Base-by-base conservation (phyloP, 1,140 invertebrate genomes). In the Sinella curviseta region DNA sequence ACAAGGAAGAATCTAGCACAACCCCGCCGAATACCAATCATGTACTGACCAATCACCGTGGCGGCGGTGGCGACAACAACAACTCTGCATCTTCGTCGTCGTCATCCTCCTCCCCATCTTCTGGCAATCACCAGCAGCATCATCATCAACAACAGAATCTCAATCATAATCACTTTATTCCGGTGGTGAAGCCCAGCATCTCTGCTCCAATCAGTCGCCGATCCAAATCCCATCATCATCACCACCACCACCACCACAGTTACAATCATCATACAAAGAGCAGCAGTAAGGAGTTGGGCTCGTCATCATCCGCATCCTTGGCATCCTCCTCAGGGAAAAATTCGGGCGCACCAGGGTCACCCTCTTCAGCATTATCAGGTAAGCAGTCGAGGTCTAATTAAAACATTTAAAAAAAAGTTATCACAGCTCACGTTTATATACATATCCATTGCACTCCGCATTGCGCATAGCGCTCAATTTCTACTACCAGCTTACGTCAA, bases 131-230 rank as follows among this genome's bases (percentile, higher is more conserved):
- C 73, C 70, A 76, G n/a, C n/a, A n/a, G n/a, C n/a, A n/a, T n/a
- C n/a, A n/a, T n/a, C n/a, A 73, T 65, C 78, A 79, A n/a, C 65
- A 76, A 54, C 67, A 74, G 26, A n/a, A n/a, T 30, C 36, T 73
- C 48, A 26, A 67, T 80, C 16, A 82, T 73, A 78, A 57, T 83
- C 14, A 83, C 39, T 81, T 80, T 39, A 83, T 83, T 78, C 78
- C 82, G 0, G 65, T 78, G 34, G 82, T 83, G 54, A 81, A 81
- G 70, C 78, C 80, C 12, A 81, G 80, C 35, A 83, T 83, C 77
- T 81, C 80, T 14, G 82, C 82, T 4, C 82, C 82, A 14, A 83
- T 83, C 17, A 80, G 74, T 75, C 31, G 80, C 24, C 78, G 80
- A 26, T 76, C 78, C 73, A 81, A 80, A 60, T 39, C 55, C 35